A percentile compares a stretch with the other conserved stretches of the same genome.
phyloP scores from a whole-genome alignment of 2,113 vertebrate genomes.

The Erythrocebus patas region DNA sequence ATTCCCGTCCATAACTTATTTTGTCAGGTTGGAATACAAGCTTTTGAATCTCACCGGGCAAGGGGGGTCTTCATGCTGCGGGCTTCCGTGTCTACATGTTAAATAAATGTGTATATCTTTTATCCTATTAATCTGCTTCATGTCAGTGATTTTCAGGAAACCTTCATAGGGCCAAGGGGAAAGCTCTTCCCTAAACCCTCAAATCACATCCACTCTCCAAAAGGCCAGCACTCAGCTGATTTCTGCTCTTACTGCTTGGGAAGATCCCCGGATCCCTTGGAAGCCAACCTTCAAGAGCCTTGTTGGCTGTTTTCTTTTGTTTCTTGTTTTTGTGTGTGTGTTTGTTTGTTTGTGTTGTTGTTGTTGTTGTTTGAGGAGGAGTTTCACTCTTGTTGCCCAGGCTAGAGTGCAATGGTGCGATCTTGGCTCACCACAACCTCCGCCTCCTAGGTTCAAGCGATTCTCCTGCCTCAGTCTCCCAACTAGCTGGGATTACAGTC shows the following conservation, averaged over 20 bases:
- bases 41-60: not conserved
- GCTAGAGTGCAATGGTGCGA: no score
- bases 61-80: not conserved
- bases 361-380: no score
- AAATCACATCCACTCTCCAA: not conserved
- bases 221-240: not conserved
- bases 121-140: not conserved
- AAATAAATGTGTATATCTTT: not conserved
- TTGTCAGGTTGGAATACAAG: not conserved
- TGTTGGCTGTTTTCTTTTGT: not conserved
- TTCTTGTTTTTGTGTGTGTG: no score
- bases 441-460: no score
- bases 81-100: not conserved
- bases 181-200: no score
- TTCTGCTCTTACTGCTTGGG: not conserved
- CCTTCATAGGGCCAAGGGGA: not conserved
- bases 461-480: no score
- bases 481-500: no score
- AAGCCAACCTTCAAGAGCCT: not conserved
- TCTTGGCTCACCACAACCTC: no score
- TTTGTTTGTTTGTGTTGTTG: no score
- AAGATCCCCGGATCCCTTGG: not conserved
- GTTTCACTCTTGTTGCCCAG: no score
- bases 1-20: not conserved
- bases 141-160: not conserved